A percentile compares a stretch with the other conserved stretches of the same genome.
These are phyloP conservation scores for Ditylenchus weischeri DNA, from an alignment of 2,888 invertebrate species.

Conservation along the genomic window DNA sequence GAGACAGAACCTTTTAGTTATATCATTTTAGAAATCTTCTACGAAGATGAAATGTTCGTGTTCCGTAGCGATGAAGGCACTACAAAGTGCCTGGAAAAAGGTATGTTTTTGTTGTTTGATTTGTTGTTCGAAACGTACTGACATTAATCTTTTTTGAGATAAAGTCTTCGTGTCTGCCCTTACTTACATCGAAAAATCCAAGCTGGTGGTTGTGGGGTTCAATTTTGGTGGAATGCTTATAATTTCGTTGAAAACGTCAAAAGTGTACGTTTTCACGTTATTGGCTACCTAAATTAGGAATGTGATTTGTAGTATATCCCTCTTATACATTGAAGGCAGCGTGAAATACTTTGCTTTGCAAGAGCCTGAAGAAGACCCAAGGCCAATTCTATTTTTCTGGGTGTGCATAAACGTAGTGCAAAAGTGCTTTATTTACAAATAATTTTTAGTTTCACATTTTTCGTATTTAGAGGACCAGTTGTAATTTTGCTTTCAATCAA, in stretches of 20 bases:
- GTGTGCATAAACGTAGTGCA: slow-evolving; percentile 9
- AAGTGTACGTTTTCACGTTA: slow-evolving; percentile 17
- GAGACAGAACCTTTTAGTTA: not conserved
- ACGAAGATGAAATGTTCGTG: slow-evolving; percentile 23
- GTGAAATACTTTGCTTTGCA: slow-evolving; percentile 29
- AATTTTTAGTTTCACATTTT: not conserved
- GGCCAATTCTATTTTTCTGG: slow-evolving; percentile 34
- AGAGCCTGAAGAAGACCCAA: slow-evolving; percentile 36
- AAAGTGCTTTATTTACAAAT: not conserved
- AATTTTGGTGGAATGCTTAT: slow-evolving; percentile 33
- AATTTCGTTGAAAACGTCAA: slow-evolving; percentile 30
- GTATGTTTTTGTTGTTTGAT: not conserved
- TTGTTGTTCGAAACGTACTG: not conserved
- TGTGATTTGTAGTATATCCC: slow-evolving; percentile 10
- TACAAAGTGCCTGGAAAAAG: slow-evolving; percentile 15
- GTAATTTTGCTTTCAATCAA: slow-evolving; percentile 18
- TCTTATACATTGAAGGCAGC: slow-evolving; percentile 25
- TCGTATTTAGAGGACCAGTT: slow-evolving; percentile 9
- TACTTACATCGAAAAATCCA: slow-evolving; percentile 26
- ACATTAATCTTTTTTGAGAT: slow-evolving; percentile 12
- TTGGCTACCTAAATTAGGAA: not conserved
- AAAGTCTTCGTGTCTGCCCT: slow-evolving; percentile 31
- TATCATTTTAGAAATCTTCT: slow-evolving; percentile 18
- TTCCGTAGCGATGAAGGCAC: slow-evolving; percentile 23
- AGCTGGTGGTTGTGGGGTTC: slow-evolving; percentile 32